Percentiles rank a stretch among this genome's conserved stretches.
These are phyloP conservation scores for Autographa gamma DNA, from an alignment of 2,888 invertebrate genomes.

Conservation along the genomic window DNA sequence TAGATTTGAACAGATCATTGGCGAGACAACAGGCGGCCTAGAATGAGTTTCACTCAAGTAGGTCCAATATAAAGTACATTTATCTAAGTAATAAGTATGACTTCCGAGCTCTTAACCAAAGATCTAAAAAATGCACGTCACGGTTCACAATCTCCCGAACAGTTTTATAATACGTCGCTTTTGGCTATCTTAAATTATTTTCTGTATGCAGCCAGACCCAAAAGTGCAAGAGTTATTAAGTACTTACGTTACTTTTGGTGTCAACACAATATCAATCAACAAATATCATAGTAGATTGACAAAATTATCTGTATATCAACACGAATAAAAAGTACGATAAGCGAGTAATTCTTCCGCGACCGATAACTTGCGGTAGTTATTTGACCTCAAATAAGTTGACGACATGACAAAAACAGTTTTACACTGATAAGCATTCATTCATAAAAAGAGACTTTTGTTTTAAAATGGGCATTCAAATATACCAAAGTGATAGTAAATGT, in stretches of 20 bases:
- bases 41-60: constrained; percentile 36
- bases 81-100: constrained; percentile 23
- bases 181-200: not conserved
- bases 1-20: constrained; percentile 17
- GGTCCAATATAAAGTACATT: constrained; percentile 17
- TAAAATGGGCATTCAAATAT: not conserved
- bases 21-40: constrained; percentile 12
- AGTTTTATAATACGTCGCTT: not conserved
- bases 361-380: not conserved
- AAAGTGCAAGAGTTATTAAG: not conserved
- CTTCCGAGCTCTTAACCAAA: constrained; percentile 30
- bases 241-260: not conserved
- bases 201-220: not conserved
- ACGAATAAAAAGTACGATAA: not conserved
- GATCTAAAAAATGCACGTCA: constrained; percentile 12
- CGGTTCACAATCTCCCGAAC: not conserved
- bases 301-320: not conserved
- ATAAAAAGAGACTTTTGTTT: not conserved
- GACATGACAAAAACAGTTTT: constrained; percentile 5
- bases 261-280: not conserved
- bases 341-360: not conserved
- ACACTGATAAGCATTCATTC: not conserved
- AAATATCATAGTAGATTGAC: not conserved
- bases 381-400: not conserved
- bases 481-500: not conserved